Conservation (phyloP, 2,797 vertebrate genomes). For the Onychomys arenicola region DNA sequence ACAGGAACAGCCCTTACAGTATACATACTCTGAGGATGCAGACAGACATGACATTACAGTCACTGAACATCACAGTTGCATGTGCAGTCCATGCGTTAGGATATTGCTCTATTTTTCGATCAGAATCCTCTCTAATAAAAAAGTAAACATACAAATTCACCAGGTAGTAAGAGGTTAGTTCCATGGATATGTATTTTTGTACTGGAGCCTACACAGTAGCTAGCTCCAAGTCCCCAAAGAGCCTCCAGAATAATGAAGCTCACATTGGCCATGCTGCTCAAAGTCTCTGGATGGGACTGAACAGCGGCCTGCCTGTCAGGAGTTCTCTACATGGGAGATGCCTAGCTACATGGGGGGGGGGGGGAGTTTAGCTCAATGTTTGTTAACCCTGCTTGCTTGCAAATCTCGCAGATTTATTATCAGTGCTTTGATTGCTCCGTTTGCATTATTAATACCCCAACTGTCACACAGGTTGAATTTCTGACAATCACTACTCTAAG, state of each 20-base stretch:
- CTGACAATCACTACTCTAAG: not conserved
- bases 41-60: not conserved
- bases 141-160: not conserved
- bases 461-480: not conserved
- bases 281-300: not conserved
- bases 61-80: not conserved
- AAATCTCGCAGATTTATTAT: slow-evolving; percentile 15
- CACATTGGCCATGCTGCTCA: not conserved
- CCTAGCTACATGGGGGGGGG: not conserved
- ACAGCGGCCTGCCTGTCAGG: not conserved
- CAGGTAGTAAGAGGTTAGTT: not conserved
- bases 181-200: not conserved
- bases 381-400: slow-evolving; percentile 1
- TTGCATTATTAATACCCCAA: not conserved
- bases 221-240: not conserved
- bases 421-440: not conserved
- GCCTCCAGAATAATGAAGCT: not conserved
- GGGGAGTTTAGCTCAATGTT: not conserved
- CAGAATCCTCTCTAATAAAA: not conserved
- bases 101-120: not conserved
- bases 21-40: not conserved
- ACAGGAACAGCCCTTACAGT: not conserved
- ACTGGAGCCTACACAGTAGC: not conserved
- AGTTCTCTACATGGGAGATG: not conserved
- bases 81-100: not conserved